Evolutionary conservation across 2,888 invertebrate species (phyloP), one percentile per base, ranked within the genome.

Genomic region (Desoria tigrina): DNA sequence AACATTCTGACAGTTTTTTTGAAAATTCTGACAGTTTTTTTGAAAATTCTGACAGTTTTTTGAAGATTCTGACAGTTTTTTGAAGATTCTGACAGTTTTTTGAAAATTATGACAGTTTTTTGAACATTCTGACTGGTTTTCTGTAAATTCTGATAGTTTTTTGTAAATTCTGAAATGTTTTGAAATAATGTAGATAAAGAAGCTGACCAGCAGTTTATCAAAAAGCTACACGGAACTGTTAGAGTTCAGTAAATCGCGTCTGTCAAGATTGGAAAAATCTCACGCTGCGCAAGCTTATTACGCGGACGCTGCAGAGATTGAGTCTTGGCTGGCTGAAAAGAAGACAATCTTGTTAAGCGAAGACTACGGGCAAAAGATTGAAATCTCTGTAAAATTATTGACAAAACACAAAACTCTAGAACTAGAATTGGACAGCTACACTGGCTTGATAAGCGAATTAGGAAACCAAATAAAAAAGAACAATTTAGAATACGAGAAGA

Each of bases 331-430:
- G 71, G 87, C 88, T 42, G 95, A 96, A 81, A 90, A 90, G 79
- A 88, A 88, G 54, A 89, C 90, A 68, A 86, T 90, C 32, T 81
- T 95, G 4, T 86, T 86, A 37, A 89, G 89, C n/a, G 88, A 87
- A 0, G 93, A 94, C 79, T 90, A 89, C 70, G 94, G 94, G n/a
- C 83, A 42, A 23, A 94, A 96, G 80, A 84, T 94, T 39, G 93
- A 93, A 77, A 86, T 92, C 0, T 94, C 94, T 21, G 92, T 94
- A 42, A 95, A 94, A 81, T 84, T 97, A 50, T 83, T 98, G 21
- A 94, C 96, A 0, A 92, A 94, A 79, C 96, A 98, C 79, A 97
- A 97, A 53, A 92, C 92, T 1, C 85, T 95, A 49, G 94, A 94
- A 77, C 82, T 94, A 9, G 94, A 94, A 79, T 82, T 95, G 74